Evolutionary conservation across 1,140 invertebrate species (phyloP).

Genomic region (Homarus americanus): DNA sequence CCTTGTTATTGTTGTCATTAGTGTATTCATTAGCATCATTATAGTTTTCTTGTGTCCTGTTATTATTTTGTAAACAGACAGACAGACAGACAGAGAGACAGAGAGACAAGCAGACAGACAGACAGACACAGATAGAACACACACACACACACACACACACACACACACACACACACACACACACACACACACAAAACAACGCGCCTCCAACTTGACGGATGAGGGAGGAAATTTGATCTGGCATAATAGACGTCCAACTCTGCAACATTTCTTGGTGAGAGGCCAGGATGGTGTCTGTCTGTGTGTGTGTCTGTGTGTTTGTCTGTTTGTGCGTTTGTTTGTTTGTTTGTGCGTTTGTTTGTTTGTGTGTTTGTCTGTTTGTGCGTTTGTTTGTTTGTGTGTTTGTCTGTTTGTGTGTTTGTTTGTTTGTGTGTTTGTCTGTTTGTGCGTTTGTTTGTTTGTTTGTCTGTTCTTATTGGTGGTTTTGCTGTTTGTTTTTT

Average conservation of each 20-base stretch:
- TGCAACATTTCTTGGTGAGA: not conserved
- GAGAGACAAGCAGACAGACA: no score
- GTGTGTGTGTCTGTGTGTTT: not conserved
- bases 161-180: not conserved
- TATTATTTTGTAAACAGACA: no score
- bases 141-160: not conserved
- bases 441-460: not conserved
- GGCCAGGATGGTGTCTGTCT: not conserved
- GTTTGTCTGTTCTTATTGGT: not conserved
- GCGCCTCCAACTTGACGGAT: not conserved
- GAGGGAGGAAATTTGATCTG: conserved; percentile 1
- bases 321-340: not conserved
- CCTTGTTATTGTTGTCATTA: no score
- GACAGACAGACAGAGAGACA: no score
- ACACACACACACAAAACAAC: not conserved
- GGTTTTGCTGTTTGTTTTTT: not conserved
- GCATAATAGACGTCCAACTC: not conserved
- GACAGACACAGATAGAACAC: no score
- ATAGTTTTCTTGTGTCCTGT: no score
- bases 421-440: not conserved
- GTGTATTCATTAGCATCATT: no score
- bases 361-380: not conserved
- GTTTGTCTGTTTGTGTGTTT: no score
- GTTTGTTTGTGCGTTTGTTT: not conserved
- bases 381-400: not conserved